phyloP scores from a whole-genome alignment of 2,888 invertebrate genomes.

The Lepidocyrtinus sp. region DNA sequence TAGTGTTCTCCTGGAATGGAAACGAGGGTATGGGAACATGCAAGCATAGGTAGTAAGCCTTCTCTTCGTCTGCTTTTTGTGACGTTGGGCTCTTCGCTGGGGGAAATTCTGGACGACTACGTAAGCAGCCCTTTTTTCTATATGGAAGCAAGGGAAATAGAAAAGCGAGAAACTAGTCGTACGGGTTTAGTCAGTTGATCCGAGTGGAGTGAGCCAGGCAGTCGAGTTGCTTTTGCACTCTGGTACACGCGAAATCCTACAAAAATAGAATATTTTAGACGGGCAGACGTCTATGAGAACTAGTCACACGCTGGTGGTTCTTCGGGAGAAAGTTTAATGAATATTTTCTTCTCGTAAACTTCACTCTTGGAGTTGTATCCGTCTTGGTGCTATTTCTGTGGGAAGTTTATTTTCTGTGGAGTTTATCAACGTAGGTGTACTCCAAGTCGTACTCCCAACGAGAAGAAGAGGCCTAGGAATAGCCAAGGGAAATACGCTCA shows the following conservation, averaged over 20 bases:
- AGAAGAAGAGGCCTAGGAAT: slow-evolving; percentile 18
- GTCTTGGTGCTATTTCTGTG: slow-evolving; percentile 45
- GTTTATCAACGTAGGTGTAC: slow-evolving; percentile 34
- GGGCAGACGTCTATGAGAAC: slow-evolving; percentile 37
- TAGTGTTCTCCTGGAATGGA: background rate
- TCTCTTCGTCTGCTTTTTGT: slow-evolving; percentile 16
- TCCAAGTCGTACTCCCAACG: slow-evolving; percentile 36
- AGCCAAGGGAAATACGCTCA: slow-evolving; percentile 15
- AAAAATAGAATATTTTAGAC: slow-evolving; percentile 27
- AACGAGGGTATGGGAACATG: background rate
- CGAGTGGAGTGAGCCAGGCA: slow-evolving; percentile 48
- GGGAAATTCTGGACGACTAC: slow-evolving; percentile 30
- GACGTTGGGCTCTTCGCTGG: slow-evolving; percentile 3
- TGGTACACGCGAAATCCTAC: background rate
- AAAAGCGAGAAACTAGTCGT: slow-evolving; percentile 26
- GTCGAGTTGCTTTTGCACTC: slow-evolving; percentile 7
- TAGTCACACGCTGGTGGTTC: slow-evolving; percentile 3
- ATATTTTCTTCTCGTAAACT: slow-evolving; percentile 20
- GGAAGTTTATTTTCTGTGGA: slow-evolving; percentile 49
- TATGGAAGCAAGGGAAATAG: slow-evolving; percentile 9
- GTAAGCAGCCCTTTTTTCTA: slow-evolving; percentile 19
- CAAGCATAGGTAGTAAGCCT: background rate
- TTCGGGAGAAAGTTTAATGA: slow-evolving; percentile 5
- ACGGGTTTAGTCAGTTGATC: slow-evolving; percentile 46
- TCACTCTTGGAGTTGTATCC: background rate